Evolutionary conservation across 92 coral and sea anemone genomes (phyloP).

Genomic region (Porites lobata): DNA sequence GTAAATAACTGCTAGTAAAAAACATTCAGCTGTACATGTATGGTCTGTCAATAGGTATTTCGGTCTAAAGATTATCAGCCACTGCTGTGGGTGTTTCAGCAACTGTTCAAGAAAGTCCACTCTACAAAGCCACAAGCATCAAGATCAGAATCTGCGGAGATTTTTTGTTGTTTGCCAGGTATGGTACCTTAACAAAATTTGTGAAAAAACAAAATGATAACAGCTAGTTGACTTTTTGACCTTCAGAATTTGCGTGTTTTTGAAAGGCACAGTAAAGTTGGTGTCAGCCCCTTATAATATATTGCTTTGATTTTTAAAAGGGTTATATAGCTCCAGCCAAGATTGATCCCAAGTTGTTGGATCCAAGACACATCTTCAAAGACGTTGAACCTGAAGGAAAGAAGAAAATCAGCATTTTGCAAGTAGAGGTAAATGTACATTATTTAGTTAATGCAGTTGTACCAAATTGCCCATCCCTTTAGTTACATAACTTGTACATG

Average conservation of each 20-base stretch:
- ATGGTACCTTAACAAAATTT: background rate
- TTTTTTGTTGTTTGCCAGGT: conserved; percentile 99
- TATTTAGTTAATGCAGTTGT: background rate
- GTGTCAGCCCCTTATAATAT: no score
- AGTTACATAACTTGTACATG: no score
- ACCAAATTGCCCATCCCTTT: background rate
- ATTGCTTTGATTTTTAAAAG: conserved; percentile 46
- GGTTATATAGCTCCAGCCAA: conserved; percentile 96
- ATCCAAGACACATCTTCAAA: conserved; percentile 91
- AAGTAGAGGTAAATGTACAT: conserved; percentile 73
- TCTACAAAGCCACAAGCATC: conserved; percentile 99
- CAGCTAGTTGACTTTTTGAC: no score
- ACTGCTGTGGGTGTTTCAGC: conserved; percentile 94
- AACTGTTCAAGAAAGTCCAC: conserved; percentile 95
- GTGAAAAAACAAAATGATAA: no score
- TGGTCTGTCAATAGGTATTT: conserved; percentile 74
- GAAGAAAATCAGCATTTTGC: conserved; percentile 83
- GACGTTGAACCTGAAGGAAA: conserved; percentile 90
- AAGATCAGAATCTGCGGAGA: conserved; percentile 97
- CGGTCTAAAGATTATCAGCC: conserved; percentile 98
- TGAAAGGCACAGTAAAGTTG: no score
- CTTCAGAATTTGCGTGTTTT: no score
- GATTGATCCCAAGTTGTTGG: conserved; percentile 94
- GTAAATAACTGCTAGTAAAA: no score
- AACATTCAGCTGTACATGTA: no score